A percentile compares a stretch with the other conserved stretches of the same genome.
Conservation (phyloP, 2,888 invertebrate genomes). For the Aromia moschata region DNA sequence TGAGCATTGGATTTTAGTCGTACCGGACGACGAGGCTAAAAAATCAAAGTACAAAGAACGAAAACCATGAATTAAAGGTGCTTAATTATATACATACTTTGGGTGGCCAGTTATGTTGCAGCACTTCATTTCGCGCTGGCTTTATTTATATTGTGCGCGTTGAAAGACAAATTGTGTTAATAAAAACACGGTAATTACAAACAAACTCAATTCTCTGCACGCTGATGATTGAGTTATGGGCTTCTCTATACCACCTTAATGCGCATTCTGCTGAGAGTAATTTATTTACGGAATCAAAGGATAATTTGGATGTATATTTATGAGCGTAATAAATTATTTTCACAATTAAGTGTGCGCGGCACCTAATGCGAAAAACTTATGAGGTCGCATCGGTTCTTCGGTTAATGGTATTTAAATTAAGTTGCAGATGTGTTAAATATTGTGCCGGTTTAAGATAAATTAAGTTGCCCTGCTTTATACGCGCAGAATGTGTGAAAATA, state of each 20-base stretch:
- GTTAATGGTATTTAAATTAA: not conserved
- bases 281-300: conserved; percentile 27
- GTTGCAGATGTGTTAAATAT: too few species aligned
- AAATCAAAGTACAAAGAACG: not conserved
- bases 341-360: conserved; percentile 20
- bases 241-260: conserved; percentile 17
- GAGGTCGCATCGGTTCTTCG: not conserved
- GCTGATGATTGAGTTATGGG: conserved; percentile 28
- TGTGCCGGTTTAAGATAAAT: too few species aligned
- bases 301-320: conserved; percentile 31
- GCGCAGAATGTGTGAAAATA: too few species aligned
- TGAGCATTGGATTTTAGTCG: too few species aligned
- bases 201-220: conserved; percentile 20
- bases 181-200: conserved; percentile 30
- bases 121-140: conserved; percentile 10
- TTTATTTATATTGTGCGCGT: conserved; percentile 20
- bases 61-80: conserved; percentile 17
- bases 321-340: conserved; percentile 29
- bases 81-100: conserved; percentile 20
- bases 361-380: not conserved
- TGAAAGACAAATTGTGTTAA: conserved; percentile 29
- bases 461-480: too few species aligned
- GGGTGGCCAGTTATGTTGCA: not conserved
- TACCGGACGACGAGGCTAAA: too few species aligned
- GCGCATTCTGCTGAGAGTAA: conserved; percentile 17